Conservation (phyloP, 2,888 invertebrate species). For the Tolmerus cingulatus region DNA sequence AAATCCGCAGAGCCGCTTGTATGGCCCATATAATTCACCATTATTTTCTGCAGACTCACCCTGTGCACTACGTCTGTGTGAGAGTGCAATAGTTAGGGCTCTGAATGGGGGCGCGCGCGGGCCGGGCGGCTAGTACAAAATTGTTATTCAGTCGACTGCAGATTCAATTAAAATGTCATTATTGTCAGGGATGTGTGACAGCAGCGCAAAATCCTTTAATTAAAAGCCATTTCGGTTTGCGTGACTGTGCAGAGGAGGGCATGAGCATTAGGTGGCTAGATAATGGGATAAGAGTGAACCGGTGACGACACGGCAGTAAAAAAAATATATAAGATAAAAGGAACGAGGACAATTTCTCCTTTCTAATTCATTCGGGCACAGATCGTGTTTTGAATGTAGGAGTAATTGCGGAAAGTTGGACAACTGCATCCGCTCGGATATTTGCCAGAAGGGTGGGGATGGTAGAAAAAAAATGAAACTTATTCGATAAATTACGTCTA, state of each 20-base stretch:
- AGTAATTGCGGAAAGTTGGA: constrained; percentile 5
- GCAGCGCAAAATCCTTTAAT: constrained; percentile 46
- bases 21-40: background rate
- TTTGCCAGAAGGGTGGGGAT: background rate
- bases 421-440: background rate
- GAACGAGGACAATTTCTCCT: background rate
- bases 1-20: background rate
- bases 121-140: background rate
- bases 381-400: constrained; percentile 15
- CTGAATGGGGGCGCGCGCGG: background rate
- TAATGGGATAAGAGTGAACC: background rate
- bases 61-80: background rate
- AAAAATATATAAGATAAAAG: background rate
- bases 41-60: background rate
- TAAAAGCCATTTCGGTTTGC: constrained; percentile 45
- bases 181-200: constrained; percentile 40
- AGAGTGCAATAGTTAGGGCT: background rate
- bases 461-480: background rate
- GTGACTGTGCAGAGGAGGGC: constrained; percentile 18
- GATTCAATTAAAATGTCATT: constrained; percentile 48
- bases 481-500: constrained; percentile 6
- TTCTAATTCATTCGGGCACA: background rate
- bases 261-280: background rate
- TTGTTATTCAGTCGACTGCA: constrained; percentile 40
- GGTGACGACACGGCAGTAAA: background rate